Conservation (phyloP, 2,797 vertebrate species). For the Ataeniobius toweri region DNA sequence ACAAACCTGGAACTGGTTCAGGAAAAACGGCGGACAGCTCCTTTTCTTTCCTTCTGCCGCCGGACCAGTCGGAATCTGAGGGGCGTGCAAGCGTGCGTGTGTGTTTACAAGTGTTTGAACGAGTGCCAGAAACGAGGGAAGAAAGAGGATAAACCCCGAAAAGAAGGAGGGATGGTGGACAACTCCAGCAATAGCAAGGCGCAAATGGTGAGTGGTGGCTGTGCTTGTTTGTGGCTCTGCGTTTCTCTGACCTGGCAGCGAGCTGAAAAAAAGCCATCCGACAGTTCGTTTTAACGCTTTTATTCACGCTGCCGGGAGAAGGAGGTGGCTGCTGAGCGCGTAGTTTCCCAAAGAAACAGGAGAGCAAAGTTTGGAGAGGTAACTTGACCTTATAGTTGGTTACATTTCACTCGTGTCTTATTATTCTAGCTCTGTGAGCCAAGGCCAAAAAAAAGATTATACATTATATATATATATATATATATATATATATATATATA, state of each 20-base stretch:
- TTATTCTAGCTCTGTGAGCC: background rate
- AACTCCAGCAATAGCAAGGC: constrained; percentile 82
- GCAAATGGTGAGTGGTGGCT: constrained; percentile 81
- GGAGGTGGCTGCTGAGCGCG: background rate
- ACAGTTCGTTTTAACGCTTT: background rate
- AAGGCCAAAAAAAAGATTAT: no score
- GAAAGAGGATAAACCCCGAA: constrained; percentile 52
- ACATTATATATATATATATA: no score
- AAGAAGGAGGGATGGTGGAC: constrained; percentile 85
- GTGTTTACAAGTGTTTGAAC: constrained; percentile 78
- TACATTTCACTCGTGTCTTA: constrained; percentile 4
- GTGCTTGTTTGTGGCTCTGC: background rate
- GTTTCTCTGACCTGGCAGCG: background rate
- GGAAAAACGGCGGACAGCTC: constrained; percentile 1
- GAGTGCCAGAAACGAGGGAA: constrained; percentile 72
- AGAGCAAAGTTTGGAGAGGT: constrained; percentile 10
- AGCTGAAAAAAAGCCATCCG: background rate
- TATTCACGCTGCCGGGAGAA: background rate
- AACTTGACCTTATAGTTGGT: constrained; percentile 35
- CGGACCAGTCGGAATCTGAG: background rate
- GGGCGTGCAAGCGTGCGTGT: constrained; percentile 37
- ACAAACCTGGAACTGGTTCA: constrained; percentile 2
- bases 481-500: no score
- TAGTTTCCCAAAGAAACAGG: constrained; percentile 14
- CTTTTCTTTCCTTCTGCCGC: background rate